phyloP scores from a whole-genome alignment of 1,140 invertebrate species.

The Battus philenor region DNA sequence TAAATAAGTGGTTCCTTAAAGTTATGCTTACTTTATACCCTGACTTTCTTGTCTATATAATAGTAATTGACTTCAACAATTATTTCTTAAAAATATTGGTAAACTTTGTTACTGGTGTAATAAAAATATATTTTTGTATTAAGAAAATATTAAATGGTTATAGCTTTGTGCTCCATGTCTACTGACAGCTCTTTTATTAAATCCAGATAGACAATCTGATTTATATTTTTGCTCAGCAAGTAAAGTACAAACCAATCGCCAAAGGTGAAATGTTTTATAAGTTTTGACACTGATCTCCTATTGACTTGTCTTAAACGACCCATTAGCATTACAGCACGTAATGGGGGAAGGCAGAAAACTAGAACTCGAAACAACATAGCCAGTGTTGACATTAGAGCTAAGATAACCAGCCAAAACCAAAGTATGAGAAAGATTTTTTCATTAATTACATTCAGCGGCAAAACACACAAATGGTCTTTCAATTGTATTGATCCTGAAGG shows the following conservation, averaged over 20 bases:
- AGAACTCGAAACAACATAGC: conserved; percentile 79
- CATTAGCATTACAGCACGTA: conserved; percentile 76
- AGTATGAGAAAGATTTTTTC: conserved; percentile 88
- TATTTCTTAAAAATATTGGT: no score
- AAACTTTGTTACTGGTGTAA: no score
- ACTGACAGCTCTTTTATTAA: conserved; percentile 69
- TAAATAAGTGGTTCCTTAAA: conserved; percentile 3
- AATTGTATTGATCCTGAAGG: conserved; percentile 78
- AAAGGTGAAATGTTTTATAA: conserved; percentile 76
- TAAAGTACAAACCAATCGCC: conserved; percentile 85
- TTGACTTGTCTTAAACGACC: conserved; percentile 73
- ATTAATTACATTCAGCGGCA: conserved; percentile 87
- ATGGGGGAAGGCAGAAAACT: conserved; percentile 66
- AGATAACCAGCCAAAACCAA: conserved; percentile 88
- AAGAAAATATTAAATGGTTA: conserved; percentile 35
- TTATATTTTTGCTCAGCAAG: conserved; percentile 81
- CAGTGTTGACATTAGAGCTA: conserved; percentile 79
- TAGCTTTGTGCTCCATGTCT: conserved; percentile 46
- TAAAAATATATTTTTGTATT: background rate
- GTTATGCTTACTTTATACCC: conserved; percentile 1
- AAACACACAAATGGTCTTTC: conserved; percentile 82
- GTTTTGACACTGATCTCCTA: conserved; percentile 65
- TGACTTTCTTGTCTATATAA: no score
- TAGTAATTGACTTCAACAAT: no score
- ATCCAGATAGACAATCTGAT: conserved; percentile 78